phyloP scores from a whole-genome alignment of 64 coral and sea anemone genomes.

The Montipora capricornis region DNA sequence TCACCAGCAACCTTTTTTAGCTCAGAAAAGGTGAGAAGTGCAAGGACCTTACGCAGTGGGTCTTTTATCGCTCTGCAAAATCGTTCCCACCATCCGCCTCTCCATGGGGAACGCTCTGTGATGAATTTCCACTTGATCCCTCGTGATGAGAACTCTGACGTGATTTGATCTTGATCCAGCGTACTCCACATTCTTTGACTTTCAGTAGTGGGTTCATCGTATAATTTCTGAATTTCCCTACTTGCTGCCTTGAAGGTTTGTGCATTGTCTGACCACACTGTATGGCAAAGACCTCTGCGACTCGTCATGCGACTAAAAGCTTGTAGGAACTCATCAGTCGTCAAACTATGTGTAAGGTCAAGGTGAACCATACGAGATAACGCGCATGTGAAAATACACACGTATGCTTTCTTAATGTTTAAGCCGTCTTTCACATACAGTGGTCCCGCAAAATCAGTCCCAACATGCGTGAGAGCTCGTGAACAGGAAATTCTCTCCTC shows the following conservation, averaged over 20 bases:
- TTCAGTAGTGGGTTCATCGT: neutral
- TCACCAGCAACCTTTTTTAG: no score
- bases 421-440: constrained; percentile 48
- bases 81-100: constrained; percentile 44
- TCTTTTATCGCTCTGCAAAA: constrained; percentile 32
- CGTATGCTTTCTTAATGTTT: constrained; percentile 51
- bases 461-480: constrained; percentile 22
- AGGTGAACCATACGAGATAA: constrained; percentile 53
- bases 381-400: constrained; percentile 53
- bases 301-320: constrained; percentile 46
- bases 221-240: neutral
- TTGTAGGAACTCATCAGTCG: constrained; percentile 64
- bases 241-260: no score
- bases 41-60: constrained; percentile 49
- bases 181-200: neutral
- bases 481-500: constrained; percentile 27
- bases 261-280: no score
- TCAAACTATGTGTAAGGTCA: constrained; percentile 25
- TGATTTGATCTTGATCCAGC: constrained; percentile 12
- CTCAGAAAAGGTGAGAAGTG: no score
- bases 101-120: constrained; percentile 22
- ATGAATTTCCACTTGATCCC: constrained; percentile 60
- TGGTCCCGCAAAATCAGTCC: constrained; percentile 67
- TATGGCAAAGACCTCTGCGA: neutral
- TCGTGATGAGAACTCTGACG: neutral